Conservation (phyloP, 1,140 invertebrate species). For the Stegodyphus dumicola region DNA sequence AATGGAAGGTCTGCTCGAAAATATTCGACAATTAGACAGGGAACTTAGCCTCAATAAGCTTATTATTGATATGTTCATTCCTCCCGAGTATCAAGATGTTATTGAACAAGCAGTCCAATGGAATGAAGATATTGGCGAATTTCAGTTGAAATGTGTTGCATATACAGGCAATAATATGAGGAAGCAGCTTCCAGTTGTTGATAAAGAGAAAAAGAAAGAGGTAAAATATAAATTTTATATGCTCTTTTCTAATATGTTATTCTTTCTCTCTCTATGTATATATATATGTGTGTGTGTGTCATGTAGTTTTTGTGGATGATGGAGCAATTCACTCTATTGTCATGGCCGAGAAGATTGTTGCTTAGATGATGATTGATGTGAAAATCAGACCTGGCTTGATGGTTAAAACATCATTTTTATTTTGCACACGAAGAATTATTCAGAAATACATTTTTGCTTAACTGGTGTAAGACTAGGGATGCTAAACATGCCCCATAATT, state of each 20-base stretch:
- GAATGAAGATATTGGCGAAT: constrained; percentile 99
- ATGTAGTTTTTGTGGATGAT: too few relatives aligned
- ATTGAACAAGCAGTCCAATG: constrained; percentile 93
- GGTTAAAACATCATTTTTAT: too few relatives aligned
- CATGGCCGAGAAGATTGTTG: too few relatives aligned
- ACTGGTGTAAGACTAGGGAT: too few relatives aligned
- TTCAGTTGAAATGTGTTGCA: constrained; percentile 97
- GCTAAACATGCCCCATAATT: too few relatives aligned
- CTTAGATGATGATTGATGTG: too few relatives aligned
- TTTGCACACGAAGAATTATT: not conserved
- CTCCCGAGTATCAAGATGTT: constrained; percentile 89
- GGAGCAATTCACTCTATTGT: too few relatives aligned
- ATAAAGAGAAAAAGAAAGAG: constrained; percentile 61
- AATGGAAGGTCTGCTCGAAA: constrained; percentile 95
- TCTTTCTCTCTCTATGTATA: too few relatives aligned
- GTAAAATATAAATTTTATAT: constrained; percentile 8
- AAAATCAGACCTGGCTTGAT: too few relatives aligned
- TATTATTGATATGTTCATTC: constrained; percentile 87
- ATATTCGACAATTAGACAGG: constrained; percentile 85
- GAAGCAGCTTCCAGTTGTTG: constrained; percentile 52
- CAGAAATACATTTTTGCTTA: too few relatives aligned
- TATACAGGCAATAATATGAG: constrained; percentile 99
- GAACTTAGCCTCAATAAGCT: constrained; percentile 93
- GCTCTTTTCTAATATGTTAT: too few relatives aligned
- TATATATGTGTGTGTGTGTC: too few relatives aligned